These are phyloP conservation scores for Eilema griseolum DNA, from an alignment of 2,888 invertebrate genomes.

Conservation along the genomic window DNA sequence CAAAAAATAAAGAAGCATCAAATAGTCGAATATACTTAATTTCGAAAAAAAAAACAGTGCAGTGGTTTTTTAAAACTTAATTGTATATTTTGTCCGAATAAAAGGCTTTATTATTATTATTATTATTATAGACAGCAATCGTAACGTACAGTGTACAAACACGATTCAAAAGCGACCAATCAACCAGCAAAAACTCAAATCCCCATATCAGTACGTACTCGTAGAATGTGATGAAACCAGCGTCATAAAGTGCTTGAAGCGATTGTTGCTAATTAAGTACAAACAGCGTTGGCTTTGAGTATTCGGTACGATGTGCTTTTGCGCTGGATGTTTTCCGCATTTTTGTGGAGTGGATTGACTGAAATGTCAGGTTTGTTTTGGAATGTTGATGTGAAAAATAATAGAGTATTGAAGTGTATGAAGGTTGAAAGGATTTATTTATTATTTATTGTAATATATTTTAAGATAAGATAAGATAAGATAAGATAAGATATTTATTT, in stretches of 20 bases:
- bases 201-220: constrained; percentile 35
- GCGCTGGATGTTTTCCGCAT: constrained; percentile 12
- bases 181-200: constrained; percentile 37
- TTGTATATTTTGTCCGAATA: too few species aligned
- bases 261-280: constrained; percentile 54
- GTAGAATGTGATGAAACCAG: constrained; percentile 42
- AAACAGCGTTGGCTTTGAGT: constrained; percentile 37
- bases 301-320: constrained; percentile 17
- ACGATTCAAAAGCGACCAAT: constrained; percentile 38
- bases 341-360: constrained; percentile 7
- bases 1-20: too few species aligned
- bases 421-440: too few species aligned
- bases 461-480: too few species aligned
- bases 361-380: not conserved
- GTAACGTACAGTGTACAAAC: constrained; percentile 18
- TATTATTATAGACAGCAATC: too few species aligned
- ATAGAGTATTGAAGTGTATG: not conserved
- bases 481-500: too few species aligned
- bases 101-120: too few species aligned
- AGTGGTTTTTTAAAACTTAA: too few species aligned
- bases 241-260: constrained; percentile 49
- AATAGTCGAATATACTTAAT: too few species aligned
- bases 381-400: constrained; percentile 5
- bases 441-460: too few species aligned
- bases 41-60: too few species aligned